Base-by-base conservation (phyloP, 2,888 invertebrate genomes). In the Panopea generosa region DNA sequence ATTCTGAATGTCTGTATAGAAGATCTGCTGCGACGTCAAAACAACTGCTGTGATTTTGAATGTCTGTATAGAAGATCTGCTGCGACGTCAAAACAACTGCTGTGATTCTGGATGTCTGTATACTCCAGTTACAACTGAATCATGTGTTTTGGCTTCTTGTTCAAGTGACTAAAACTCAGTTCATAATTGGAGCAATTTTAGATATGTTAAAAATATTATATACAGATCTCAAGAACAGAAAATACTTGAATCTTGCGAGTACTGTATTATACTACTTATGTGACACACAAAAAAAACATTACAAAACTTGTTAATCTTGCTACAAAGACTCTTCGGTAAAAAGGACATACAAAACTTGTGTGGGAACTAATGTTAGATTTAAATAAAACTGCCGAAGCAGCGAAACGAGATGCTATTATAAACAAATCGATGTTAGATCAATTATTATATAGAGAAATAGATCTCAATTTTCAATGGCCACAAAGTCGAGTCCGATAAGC, bases 301-400 rank as follows among this genome's bases (percentile, higher is more conserved):
- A 59, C 67, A 24, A 68, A 52, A 40, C n/a, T 67, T 20, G 22
- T 20, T 73, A 18, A 47, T 47, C 24, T 26, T 67, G 2, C 45
- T 73, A 24, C 73, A 67, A 62, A 74, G 22, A n/a, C 68, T 74
- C 29, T 74, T 74, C 49, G 49, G 59, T 45, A 18, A 55, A 24
- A 18, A 29, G 9, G 27, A 55, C 26, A 52, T 67, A 14, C 49
- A 62, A 45, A 40, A 68, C 26, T 26, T 74, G 1, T 43, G 38
- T 53, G 61, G 63, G 14, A 63, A 68, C 45, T 27, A 14, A 66
- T 66, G 49, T 24, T 73, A 20, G 66, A 38, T 47, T 27, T 72
- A 24, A 33, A 27, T 11, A 60, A 50, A 55, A 65, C 65, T 59
- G 65, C 59, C 0, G 2, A 60, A 38, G 33, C 33, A 14, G 56